Base-by-base conservation (phyloP, 2,888 invertebrate species). In the Zaprionus obscuricornis region DNA sequence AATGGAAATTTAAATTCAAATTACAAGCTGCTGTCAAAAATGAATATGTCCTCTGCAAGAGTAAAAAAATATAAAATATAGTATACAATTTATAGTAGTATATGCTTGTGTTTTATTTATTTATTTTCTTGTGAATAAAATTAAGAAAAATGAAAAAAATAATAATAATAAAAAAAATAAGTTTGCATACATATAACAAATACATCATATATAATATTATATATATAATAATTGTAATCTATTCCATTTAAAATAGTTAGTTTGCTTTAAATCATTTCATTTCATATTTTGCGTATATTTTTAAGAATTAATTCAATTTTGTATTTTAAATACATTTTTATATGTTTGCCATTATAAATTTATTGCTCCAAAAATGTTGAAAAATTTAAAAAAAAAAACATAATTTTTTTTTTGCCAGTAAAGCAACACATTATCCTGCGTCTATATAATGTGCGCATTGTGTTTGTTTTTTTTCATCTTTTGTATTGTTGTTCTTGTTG, bases 181-280 rank as follows among this genome's bases (percentile, higher is more conserved):
- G 54, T 51, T 58, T 55, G 59, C 59, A 59, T 62, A 64, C 60
- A 56, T 45, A 39, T 64, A 13, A 26, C 8, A 7, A 13, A 20
- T 57, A 24, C 29, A 14, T 14, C n/a, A 22, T 22, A 22, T 22
- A 22, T 22, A 22, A 4, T 22, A 22, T 51, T 27, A 26, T 46
- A 20, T 50, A n/a, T n/a, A n/a, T n/a, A n/a, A n/a, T 11, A 22
- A 22, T 68, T 52, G 59, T 71, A 55, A 58, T 78, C 71, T 81
- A 71, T 66, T 78, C 74, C 75, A 78, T 78, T 81, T 82, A 56
- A 65, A 78, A 81, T 79, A 78, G 82, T 79, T 78, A 76, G 78
- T 81, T 77, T 81, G 77, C 77, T 76, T 78, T 66, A 60, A 66
- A 74, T 74, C 65, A 51, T 79, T 59, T 60, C 43, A 56, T 71